Base-by-base conservation (phyloP, 2,888 invertebrate species). In the Cistogaster globosa region DNA sequence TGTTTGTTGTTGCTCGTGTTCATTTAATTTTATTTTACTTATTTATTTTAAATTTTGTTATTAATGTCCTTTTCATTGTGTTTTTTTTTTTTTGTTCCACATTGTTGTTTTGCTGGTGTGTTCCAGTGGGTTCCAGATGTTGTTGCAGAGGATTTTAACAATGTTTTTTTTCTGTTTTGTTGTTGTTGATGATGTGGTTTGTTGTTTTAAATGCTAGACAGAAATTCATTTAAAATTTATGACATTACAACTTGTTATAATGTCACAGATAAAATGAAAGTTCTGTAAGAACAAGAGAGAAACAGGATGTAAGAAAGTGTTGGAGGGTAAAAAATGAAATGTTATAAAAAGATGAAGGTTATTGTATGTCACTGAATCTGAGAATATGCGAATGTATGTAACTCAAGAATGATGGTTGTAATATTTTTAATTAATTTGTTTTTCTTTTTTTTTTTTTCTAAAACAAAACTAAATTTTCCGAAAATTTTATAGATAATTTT, bases 181-280 rank as follows among this genome's bases (percentile, higher is more conserved):
- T 57, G 26, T 55, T 78, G 72, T 65, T 69, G 38, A 63, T 63
- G 51, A 22, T 81, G 53, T 71, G 74, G 53, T 79, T 57, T 55
- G 62, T 74, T 69, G 80, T 69, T 86, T 84, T 74, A 67, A 75
- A 82, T 58, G 60, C 74, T 82, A 85, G 86, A 86, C 76, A 86
- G 77, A 79, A 82, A 74, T 68, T 63, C 77, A 86, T 78, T 79
- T 80, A 85, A 83, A 84, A 84, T 86, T 83, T 87, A 84, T 86
- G 81, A 84, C 77, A 83, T 77, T 72, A 77, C 80, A 65, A 81
- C 60, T 71, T 77, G 84, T 53, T 71, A 67, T 84, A 69, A 78
- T 85, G 82, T 82, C 76, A 76, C 75, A 76, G 58, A 76, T 62
- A 75, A 81, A 75, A 60, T 78, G 60, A 78, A 69, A 69, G 77